Conservation (phyloP, 2,888 invertebrate genomes). For the Mactromeris polynyma region DNA sequence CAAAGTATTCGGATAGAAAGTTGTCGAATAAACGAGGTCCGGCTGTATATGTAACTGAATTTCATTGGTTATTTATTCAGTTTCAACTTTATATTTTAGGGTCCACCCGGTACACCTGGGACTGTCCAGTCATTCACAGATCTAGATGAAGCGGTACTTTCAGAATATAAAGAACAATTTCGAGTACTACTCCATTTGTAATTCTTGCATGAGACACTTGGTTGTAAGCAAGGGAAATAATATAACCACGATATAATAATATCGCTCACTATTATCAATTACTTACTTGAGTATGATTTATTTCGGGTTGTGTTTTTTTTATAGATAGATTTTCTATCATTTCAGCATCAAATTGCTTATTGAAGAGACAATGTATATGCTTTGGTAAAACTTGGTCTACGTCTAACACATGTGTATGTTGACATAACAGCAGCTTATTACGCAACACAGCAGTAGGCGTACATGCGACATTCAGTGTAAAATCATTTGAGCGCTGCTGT, state of each 20-base stretch:
- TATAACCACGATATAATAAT: neutral
- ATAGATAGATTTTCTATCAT: neutral
- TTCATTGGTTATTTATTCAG: neutral
- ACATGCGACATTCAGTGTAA: neutral
- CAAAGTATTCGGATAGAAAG: too few relatives aligned
- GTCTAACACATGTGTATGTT: neutral
- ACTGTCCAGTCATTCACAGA: conserved; percentile 50
- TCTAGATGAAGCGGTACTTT: conserved; percentile 69
- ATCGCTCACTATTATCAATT: neutral
- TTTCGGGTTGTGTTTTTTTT: neutral
- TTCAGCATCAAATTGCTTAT: neutral
- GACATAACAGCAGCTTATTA: neutral
- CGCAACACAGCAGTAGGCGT: conserved; percentile 7
- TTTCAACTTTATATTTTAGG: conserved; percentile 62
- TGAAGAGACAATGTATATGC: neutral
- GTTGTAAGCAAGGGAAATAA: neutral
- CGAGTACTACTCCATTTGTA: conserved; percentile 82
- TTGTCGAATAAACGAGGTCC: too few relatives aligned
- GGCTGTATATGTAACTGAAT: neutral
- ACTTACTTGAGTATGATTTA: neutral
- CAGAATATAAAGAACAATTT: conserved; percentile 68
- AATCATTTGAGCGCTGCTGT: too few relatives aligned
- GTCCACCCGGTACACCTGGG: conserved; percentile 66
- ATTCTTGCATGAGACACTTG: conserved; percentile 74
- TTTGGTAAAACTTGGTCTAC: neutral